Evolutionary conservation across 2,797 vertebrate species (phyloP).

Genomic region (Enteromius afrohamiltoni): DNA sequence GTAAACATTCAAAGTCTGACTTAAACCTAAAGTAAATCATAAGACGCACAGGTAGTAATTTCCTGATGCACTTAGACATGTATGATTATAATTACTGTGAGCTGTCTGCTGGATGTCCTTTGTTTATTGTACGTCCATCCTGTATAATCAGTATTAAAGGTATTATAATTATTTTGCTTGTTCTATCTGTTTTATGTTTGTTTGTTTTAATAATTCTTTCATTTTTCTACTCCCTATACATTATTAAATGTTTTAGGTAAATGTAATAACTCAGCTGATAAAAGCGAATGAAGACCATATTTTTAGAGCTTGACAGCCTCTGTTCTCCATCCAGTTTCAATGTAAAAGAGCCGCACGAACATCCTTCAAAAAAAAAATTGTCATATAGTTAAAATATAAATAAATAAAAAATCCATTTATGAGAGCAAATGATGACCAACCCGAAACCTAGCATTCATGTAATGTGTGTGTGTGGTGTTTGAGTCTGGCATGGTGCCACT

Average conservation of each 20-base stretch:
- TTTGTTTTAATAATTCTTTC: neutral
- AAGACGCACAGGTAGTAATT: neutral
- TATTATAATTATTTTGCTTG: neutral
- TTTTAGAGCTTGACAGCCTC: slow-evolving; percentile 3
- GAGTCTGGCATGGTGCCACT: slow-evolving; percentile 52
- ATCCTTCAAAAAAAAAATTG: neutral
- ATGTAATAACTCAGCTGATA: no score
- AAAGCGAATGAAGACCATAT: neutral
- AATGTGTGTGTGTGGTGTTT: neutral
- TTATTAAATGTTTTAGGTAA: neutral
- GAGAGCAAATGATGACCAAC: neutral
- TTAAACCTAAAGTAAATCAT: neutral
- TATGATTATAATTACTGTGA: neutral
- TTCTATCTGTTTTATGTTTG: neutral
- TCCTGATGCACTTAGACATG: neutral
- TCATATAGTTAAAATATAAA: neutral
- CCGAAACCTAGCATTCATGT: neutral
- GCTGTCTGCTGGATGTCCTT: neutral
- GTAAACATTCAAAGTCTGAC: neutral
- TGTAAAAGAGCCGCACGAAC: neutral
- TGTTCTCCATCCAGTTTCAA: neutral
- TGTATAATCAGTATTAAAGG: neutral
- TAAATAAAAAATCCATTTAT: neutral
- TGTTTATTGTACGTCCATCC: neutral
- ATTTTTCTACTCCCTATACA: neutral